These are phyloP conservation scores for Andrena trimmerana DNA, from an alignment of 2,888 invertebrate genomes.

Conservation along the genomic window DNA sequence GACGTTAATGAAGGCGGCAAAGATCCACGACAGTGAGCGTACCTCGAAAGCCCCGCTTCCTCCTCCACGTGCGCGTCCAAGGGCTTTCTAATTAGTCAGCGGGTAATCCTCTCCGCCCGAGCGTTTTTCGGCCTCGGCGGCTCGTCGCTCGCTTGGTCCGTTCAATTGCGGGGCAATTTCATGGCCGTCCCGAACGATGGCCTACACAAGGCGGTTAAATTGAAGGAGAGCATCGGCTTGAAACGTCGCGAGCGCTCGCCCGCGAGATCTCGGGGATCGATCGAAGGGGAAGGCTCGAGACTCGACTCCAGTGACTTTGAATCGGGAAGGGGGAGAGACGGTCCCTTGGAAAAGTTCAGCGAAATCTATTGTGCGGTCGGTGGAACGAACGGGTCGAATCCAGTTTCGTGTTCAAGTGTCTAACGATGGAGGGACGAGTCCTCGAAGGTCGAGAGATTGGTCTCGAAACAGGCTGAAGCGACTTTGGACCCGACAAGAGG, in stretches of 20 bases:
- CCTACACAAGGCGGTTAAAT: too few species aligned
- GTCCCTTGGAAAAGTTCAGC: conserved; percentile 1
- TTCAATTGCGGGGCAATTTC: not conserved
- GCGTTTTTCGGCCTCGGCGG: not conserved
- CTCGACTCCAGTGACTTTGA: not conserved
- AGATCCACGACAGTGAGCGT: conserved; percentile 28
- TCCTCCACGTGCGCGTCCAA: not conserved
- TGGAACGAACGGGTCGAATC: conserved; percentile 4
- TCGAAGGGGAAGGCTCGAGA: too few species aligned
- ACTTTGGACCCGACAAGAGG: conserved; percentile 64
- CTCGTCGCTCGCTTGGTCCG: not conserved
- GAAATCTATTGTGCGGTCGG: not conserved
- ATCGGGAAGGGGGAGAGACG: not conserved
- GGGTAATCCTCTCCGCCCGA: conserved; percentile 3
- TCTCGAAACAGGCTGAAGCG: conserved; percentile 58
- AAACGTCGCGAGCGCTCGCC: too few species aligned
- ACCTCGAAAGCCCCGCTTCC: conserved; percentile 12
- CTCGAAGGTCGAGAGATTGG: conserved; percentile 46
- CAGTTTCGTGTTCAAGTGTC: conserved; percentile 45
- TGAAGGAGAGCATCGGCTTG: too few species aligned
- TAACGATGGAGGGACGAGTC: conserved; percentile 50
- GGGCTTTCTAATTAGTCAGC: conserved; percentile 51
- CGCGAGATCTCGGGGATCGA: too few species aligned
- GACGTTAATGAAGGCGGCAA: conserved; percentile 50
- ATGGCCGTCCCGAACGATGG: too few species aligned